Evolutionary conservation across 2,888 invertebrate genomes (phyloP), one percentile per base, ranked within the genome.

Genomic region (Pseudococcus jackbeardsleyi): DNA sequence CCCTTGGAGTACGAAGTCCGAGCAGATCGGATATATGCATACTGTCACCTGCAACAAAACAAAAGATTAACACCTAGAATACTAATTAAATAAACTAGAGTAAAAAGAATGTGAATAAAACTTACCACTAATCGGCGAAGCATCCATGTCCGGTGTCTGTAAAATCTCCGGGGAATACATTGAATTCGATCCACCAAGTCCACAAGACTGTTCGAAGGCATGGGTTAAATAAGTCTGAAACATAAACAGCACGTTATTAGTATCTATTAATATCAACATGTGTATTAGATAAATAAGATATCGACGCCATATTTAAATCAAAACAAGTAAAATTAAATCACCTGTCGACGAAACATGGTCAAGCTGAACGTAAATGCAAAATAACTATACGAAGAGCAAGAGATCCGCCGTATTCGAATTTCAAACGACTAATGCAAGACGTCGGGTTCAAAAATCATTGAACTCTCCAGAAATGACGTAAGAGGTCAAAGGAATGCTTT

Each of bases 161-260:
- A 82, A 42, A 50, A 77, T 77, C 12, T 79, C 82, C 17, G 33
- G 79, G 11, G 17, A 4, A 79, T 46, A 33, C 42, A 54, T 33
- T 12, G 79, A 46, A 39, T 46, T 46, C 68, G 42, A 12, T 86
- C 64, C 64, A 86, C 64, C 64, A 68, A 64, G 33, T 86, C 64
- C 64, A 26, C 79, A 46, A 42, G 79, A 68, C 50, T 88, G 88
- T 39, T 88, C 88, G 42, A 79, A 88, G 11, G 77, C 88, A 77
- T 77, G 68, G 17, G 88, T 50, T 26, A 79, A 59, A 39, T 33
- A 88, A 50, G 72, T 88, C 88, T 79, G 88, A 19, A 77, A 88
- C 22, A 42, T n/a, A 64, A 64, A 22, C 15, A 11, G 5, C n/a
- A 59, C 59, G n/a, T 59, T 59, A 59, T 42, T 42, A 59, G 7